phyloP scores from a whole-genome alignment of 2,888 invertebrate species.

The Melinaea marsaeus region DNA sequence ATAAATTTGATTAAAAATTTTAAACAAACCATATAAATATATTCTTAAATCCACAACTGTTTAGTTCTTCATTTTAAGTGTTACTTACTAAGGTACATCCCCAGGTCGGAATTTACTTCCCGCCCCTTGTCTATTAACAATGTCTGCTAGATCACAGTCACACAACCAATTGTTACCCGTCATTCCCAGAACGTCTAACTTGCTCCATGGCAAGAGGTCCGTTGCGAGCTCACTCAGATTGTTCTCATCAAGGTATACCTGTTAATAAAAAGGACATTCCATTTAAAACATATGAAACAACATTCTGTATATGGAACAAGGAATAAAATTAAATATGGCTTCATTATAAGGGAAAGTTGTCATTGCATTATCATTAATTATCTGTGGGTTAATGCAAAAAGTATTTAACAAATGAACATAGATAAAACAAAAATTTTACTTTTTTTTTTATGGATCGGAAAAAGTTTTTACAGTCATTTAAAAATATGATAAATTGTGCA shows the following conservation, averaged over 20 bases:
- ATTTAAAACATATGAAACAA: slow-evolving; percentile 3
- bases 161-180: slow-evolving; percentile 82
- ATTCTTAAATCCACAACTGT: no score
- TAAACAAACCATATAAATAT: no score
- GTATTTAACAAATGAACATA: not conserved
- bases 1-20: not conserved
- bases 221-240: slow-evolving; percentile 74
- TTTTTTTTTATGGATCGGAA: not conserved
- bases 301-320: not conserved
- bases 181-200: slow-evolving; percentile 76
- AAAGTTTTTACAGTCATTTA: not conserved
- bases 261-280: slow-evolving; percentile 25
- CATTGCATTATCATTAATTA: no score
- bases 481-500: slow-evolving; percentile 49
- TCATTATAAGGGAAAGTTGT: no score
- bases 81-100: slow-evolving; percentile 66
- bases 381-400: no score
- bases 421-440: not conserved
- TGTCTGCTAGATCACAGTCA: slow-evolving; percentile 75
- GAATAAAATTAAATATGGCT: no score
- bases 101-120: slow-evolving; percentile 58
- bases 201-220: slow-evolving; percentile 75
- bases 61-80: not conserved
- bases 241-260: slow-evolving; percentile 82
- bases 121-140: slow-evolving; percentile 61